Conservation (phyloP, 2,113 vertebrate genomes). For the Caranx ignobilis region DNA sequence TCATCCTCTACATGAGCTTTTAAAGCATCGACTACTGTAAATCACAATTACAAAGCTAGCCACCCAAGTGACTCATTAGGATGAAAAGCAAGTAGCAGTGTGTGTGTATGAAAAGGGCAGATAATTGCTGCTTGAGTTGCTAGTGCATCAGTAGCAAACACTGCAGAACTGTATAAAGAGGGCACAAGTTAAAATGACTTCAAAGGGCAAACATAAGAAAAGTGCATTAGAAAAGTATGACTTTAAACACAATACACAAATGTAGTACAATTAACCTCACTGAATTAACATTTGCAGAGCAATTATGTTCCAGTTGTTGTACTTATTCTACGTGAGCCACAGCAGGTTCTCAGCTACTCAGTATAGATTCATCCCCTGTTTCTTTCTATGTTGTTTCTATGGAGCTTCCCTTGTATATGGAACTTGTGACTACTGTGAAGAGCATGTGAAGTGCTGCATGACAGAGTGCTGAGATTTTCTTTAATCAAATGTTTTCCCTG, state of each 20-base stretch:
- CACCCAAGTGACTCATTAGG: constrained; percentile 19
- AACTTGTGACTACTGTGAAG: background rate
- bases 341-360: background rate
- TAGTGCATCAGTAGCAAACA: constrained; percentile 11
- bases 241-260: too few species aligned
- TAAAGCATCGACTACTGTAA: constrained; percentile 6
- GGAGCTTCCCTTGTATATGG: background rate
- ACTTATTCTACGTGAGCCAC: too few species aligned
- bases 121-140: constrained; percentile 24
- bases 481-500: background rate
- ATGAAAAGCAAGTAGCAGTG: constrained; percentile 8
- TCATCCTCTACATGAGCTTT: background rate
- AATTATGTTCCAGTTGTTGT: too few species aligned
- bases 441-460: background rate
- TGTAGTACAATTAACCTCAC: background rate
- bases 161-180: background rate
- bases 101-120: constrained; percentile 10
- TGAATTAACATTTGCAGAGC: background rate
- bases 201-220: background rate
- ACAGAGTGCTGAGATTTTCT: background rate
- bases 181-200: background rate
- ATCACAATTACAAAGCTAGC: constrained; percentile 35
- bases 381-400: background rate
- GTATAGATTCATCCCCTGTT: background rate
- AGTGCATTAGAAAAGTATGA: background rate